Evolutionary conservation across 2,888 invertebrate genomes (phyloP).

Genomic region (Achlya flavicornis): DNA sequence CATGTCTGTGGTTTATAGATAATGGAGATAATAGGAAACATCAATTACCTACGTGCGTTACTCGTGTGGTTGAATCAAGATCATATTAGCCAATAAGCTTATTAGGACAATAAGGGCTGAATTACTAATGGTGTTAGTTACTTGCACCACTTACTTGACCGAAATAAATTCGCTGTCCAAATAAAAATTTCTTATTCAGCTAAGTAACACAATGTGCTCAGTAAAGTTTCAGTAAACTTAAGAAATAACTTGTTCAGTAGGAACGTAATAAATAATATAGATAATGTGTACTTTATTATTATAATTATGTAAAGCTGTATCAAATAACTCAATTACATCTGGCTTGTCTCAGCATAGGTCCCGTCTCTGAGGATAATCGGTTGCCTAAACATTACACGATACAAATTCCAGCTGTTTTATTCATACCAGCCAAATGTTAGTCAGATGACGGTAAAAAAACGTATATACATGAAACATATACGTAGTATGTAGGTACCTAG

Average conservation of each 20-base stretch:
- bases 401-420: conserved; percentile 51
- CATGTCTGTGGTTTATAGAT: too few species aligned
- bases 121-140: too few species aligned
- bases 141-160: background rate
- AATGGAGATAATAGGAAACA: too few species aligned
- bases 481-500: too few species aligned
- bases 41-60: too few species aligned
- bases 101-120: too few species aligned
- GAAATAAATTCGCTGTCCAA: too few species aligned
- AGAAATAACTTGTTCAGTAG: background rate
- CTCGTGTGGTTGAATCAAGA: too few species aligned
- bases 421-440: conserved; percentile 29
- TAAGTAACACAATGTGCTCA: background rate
- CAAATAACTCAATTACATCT: conserved; percentile 26
- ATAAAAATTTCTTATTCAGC: background rate
- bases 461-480: too few species aligned
- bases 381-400: conserved; percentile 43
- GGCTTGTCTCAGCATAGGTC: conserved; percentile 43
- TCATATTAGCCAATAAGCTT: too few species aligned
- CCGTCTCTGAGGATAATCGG: conserved; percentile 29
- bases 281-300: too few species aligned
- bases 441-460: conserved; percentile 10
- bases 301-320: conserved; percentile 13
- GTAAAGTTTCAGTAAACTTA: background rate
- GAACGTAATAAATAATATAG: too few species aligned